These are phyloP conservation scores for Sphaerophoria rueppellii DNA, from an alignment of 2,888 invertebrate genomes.

Conservation along the genomic window DNA sequence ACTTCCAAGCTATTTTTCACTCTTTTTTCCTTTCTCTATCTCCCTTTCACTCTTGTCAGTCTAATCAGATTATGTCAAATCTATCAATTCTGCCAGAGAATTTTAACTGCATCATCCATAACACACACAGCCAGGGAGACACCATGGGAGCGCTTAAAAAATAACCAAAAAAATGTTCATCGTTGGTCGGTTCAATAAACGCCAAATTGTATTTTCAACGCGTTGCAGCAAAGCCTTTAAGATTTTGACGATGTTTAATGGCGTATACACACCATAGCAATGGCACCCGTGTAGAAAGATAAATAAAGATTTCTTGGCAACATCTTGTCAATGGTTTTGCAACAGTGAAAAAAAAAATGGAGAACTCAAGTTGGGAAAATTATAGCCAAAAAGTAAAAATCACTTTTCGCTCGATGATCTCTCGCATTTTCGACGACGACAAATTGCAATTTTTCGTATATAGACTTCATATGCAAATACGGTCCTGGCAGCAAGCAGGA, in stretches of 20 bases:
- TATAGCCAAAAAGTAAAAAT: conserved; percentile 17
- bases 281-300: conserved; percentile 41
- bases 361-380: conserved; percentile 9
- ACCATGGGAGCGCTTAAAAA: not conserved
- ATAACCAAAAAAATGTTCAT: conserved; percentile 49
- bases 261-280: conserved; percentile 30
- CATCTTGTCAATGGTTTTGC: conserved; percentile 35
- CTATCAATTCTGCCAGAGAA: conserved; percentile 53
- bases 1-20: conserved; percentile 34
- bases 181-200: conserved; percentile 61
- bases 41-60: not conserved
- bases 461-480: conserved; percentile 52
- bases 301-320: conserved; percentile 33
- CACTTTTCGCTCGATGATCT: conserved; percentile 7
- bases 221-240: conserved; percentile 52
- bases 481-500: not conserved
- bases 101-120: conserved; percentile 50
- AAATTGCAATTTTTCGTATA: conserved; percentile 61
- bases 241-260: conserved; percentile 48
- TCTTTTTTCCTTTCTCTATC: not conserved
- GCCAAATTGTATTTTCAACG: conserved; percentile 59
- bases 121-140: not conserved
- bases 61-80: conserved; percentile 70
- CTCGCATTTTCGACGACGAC: conserved; percentile 32
- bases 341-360: conserved; percentile 3